Evolutionary conservation across 2,888 invertebrate genomes (phyloP), one percentile per base, ranked within the genome.

Genomic region (Mimachlamys varia): DNA sequence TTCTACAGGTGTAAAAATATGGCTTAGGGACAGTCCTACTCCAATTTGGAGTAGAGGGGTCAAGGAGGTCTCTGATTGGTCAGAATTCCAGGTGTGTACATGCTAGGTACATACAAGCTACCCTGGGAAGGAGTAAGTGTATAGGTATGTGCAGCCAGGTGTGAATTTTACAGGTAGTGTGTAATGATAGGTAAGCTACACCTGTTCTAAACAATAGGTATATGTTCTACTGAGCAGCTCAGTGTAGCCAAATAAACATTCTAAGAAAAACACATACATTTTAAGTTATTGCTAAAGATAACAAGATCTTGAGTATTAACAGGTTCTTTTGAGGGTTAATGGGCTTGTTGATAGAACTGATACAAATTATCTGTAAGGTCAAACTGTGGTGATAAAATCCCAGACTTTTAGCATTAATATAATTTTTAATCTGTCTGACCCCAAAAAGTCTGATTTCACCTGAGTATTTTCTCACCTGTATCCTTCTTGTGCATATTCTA

Each of bases 71-170:
- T 76, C 33, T 76, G 76, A 76, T 76, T 76, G 76, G 76, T 33
- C 76, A 76, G 76, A 76, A 76, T 33, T 33, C 76, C 76, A 76
- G 76, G 76, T 76, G 76, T 76, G 76, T 76, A 7, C 76, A 27
- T 76, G 76, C 17, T 76, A 76, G 76, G 76, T 33, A 76, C 76
- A 76, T 76, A 76, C 76, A 76, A 76, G 76, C 76, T 76, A 33
- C 33, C 33, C 33, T 27, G 76, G 76, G 27, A 33, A 76, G 19
- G 76, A 33, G 27, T 76, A 33, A 76, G 76, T 76, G 76, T 27
- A 76, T 76, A 76, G 76, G 76, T 76, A 76, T 76, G 76, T 76
- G 76, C 76, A 76, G 76, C 76, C 76, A 76, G 76, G 76, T 76
- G 76, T 76, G 76, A 76, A 76, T 15, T 76, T 76, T 76, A 76